A percentile compares a stretch with the other conserved stretches of the same genome.
Evolutionary conservation across 2,113 vertebrate species (phyloP).

Genomic region (Chrysemys picta): DNA sequence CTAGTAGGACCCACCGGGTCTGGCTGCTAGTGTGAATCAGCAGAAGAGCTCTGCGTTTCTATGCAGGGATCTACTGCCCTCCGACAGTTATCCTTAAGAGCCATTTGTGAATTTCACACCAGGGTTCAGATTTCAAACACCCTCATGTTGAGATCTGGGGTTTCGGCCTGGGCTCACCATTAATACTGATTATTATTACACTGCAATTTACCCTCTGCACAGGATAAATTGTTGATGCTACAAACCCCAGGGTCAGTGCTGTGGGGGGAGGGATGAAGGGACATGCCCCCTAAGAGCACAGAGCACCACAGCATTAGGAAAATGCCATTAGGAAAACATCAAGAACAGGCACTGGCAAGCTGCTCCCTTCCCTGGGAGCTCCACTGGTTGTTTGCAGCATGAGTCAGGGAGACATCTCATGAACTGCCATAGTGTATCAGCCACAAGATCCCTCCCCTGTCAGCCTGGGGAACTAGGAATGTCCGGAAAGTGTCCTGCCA

Average conservation of each 20-base stretch:
- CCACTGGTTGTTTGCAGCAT: too few species aligned
- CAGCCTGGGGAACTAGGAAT: neutral
- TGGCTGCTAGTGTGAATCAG: too few species aligned
- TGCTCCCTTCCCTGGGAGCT: neutral
- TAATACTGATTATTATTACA: neutral
- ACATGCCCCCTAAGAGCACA: neutral
- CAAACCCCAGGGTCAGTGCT: neutral
- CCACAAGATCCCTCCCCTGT: neutral
- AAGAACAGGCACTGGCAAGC: neutral
- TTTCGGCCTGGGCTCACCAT: neutral
- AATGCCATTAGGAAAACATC: neutral
- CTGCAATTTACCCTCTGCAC: neutral
- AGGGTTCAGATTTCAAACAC: too few species aligned
- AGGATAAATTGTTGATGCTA: neutral
- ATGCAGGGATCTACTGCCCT: too few species aligned
- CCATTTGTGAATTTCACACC: too few species aligned
- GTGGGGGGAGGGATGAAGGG: neutral
- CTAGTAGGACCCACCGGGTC: too few species aligned
- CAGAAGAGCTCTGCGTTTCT: too few species aligned
- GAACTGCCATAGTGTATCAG: too few species aligned
- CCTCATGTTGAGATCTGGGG: too few species aligned
- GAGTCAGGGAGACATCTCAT: too few species aligned
- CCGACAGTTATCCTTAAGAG: too few species aligned
- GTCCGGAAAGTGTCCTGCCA: neutral
- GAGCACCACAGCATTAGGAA: neutral